phyloP scores from a whole-genome alignment of 2,888 invertebrate species.

The Acleris emargana region DNA sequence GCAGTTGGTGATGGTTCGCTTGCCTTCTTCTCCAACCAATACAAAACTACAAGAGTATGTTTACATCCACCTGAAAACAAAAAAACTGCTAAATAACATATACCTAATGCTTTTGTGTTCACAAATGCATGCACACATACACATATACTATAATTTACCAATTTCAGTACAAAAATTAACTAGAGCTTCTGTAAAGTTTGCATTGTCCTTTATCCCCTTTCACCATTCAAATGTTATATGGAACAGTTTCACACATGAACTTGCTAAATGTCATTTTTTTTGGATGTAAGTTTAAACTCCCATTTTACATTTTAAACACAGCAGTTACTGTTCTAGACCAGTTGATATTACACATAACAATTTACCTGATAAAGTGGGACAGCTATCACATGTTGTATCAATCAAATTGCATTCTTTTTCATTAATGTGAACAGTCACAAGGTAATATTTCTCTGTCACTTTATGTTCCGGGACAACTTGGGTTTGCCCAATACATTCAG shows the following conservation, averaged over 20 bases:
- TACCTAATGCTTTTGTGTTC: background rate
- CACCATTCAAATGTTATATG: too few species aligned
- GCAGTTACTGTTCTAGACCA: background rate
- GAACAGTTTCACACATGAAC: too few species aligned
- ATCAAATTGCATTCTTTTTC: conserved; percentile 10
- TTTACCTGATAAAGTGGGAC: conserved; percentile 18
- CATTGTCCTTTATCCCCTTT: too few species aligned
- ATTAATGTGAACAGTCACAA: conserved; percentile 3
- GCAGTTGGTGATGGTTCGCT: background rate
- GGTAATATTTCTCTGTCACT: conserved; percentile 18
- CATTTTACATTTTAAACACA: background rate
- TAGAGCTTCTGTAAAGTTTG: too few species aligned
- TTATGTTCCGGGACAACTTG: conserved; percentile 29
- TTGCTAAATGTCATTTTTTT: too few species aligned
- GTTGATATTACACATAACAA: background rate
- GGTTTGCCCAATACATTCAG: conserved; percentile 11
- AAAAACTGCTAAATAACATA: background rate
- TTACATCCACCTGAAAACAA: background rate
- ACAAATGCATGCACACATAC: too few species aligned
- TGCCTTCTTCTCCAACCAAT: background rate
- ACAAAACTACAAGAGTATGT: background rate
- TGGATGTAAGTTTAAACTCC: background rate
- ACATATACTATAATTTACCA: background rate
- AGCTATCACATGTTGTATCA: conserved; percentile 20
- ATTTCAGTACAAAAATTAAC: background rate